Evolutionary conservation across 2,888 invertebrate species (phyloP).

Genomic region (Meta bourneti): DNA sequence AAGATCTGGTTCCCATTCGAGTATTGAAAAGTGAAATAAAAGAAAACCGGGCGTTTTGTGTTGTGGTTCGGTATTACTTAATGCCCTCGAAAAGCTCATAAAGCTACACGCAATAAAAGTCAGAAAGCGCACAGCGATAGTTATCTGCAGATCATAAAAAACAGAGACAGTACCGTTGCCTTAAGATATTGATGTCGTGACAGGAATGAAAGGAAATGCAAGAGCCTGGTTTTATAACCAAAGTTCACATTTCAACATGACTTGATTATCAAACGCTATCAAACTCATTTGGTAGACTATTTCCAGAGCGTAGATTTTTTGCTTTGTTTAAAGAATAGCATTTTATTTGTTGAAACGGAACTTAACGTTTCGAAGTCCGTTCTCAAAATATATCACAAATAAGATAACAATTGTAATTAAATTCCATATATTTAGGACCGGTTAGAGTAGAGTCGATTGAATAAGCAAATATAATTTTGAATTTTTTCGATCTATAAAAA

Average conservation of each 20-base stretch:
- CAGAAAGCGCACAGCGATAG: neutral
- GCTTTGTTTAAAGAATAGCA: no score
- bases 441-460: no score
- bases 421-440: no score
- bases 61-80: neutral
- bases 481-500: no score
- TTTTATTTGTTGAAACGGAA: no score
- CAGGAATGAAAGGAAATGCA: neutral
- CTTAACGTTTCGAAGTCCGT: no score
- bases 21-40: neutral
- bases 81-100: neutral
- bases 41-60: neutral
- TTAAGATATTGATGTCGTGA: conserved; percentile 1
- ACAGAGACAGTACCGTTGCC: neutral
- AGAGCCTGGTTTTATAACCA: neutral
- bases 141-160: neutral
- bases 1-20: neutral
- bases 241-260: neutral
- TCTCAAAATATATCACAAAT: no score
- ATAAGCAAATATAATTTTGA: no score
- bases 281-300: neutral
- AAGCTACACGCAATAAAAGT: neutral
- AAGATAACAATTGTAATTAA: no score
- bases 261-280: neutral
- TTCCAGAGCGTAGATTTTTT: neutral